phyloP scores from a whole-genome alignment of 2,888 invertebrate genomes.

The Clostera curtula region DNA sequence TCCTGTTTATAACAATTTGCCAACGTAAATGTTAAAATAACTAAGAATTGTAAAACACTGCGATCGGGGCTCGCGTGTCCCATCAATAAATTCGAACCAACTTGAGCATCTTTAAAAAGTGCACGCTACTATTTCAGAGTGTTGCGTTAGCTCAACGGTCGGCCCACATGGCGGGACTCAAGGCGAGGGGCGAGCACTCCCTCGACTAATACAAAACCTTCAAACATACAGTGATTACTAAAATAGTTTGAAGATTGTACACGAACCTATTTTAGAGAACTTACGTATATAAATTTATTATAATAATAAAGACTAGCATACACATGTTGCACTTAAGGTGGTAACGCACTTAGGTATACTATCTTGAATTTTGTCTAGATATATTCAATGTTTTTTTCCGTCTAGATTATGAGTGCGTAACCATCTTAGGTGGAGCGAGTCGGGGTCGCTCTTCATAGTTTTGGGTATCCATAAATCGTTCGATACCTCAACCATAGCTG shows the following conservation, averaged over 20 bases:
- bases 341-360: no score
- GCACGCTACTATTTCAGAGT: slow-evolving; percentile 1
- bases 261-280: slow-evolving; percentile 42
- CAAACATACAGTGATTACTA: slow-evolving; percentile 43
- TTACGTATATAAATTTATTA: slow-evolving; percentile 52
- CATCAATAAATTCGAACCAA: slow-evolving; percentile 5
- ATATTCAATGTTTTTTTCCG: no score
- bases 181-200: neutral
- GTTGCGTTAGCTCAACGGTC: neutral
- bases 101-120: slow-evolving; percentile 3
- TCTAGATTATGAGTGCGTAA: no score
- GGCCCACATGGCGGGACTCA: neutral
- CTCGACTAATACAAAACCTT: slow-evolving; percentile 35
- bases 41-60: no score
- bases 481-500: slow-evolving; percentile 11
- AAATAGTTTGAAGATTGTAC: slow-evolving; percentile 39
- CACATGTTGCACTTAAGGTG: slow-evolving; percentile 44
- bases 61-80: no score
- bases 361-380: no score
- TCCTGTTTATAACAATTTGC: no score
- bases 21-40: no score
- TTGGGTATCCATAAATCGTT: slow-evolving; percentile 13
- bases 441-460: no score
- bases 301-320: slow-evolving; percentile 72
- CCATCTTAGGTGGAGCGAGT: no score